Evolutionary conservation across 2,797 vertebrate species (phyloP), one percentile per base, ranked within the genome.

Genomic region (Menidia menidia): DNA sequence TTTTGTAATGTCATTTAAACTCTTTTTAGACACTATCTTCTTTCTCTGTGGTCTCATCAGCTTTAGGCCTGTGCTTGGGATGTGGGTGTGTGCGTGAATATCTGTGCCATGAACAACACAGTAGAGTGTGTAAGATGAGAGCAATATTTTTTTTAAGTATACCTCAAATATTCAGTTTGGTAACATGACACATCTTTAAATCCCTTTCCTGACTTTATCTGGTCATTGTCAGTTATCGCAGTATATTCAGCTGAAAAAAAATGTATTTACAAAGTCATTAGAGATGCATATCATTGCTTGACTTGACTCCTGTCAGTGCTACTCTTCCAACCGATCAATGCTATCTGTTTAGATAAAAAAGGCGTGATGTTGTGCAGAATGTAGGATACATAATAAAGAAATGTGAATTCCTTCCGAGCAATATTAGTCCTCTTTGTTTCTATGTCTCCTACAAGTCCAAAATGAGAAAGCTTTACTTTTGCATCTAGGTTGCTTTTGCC

Each of bases 1-100:
- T 76, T 84, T 75, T 75, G 69, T 88, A 89, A 91, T 83, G 66
- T 65, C 77, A 74, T 88, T 81, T 76, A 80, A 83, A 75, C 60
- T 84, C 72, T 78, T 86, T 88, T 87, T 39, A 79, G 60, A 55
- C 77, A 77, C 72, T 77, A 71, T 77, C 77, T 67, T 56, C 57
- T 51, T 43, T 75, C 84, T 78, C 80, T 71, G 64, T 62, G 66
- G 84, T 73, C 48, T 68, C 64, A 60, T 80, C 55, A 64, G 39
- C 55, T 81, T 78, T 64, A 68, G 48, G 64, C 61, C 52, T 64
- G 3, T 57, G 47, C 52, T 53, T 30, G 25, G 50, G 19, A 16
- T 45, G 13, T 64, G 19, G 60, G 60, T 50, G 55, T 50, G 44
- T 58, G 47, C 51, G 61, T 47, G 41, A 57, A 51, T 55, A 56